Evolutionary conservation across 2,888 invertebrate species (phyloP).

Genomic region (Boloria selene): DNA sequence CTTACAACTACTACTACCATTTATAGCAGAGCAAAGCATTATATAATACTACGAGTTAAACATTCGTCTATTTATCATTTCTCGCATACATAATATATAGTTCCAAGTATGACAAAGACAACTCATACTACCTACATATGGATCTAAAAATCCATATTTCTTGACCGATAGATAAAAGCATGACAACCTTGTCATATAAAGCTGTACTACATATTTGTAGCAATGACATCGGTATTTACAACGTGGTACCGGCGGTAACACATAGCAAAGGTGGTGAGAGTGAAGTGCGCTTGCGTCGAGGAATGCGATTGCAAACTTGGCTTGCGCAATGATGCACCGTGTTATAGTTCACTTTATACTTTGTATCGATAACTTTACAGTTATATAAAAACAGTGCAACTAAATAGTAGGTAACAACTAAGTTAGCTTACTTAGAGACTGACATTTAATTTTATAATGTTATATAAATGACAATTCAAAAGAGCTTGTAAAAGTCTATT

Average conservation of each 20-base stretch:
- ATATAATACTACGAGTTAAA: no score
- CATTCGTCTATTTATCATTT: no score
- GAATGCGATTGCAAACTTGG: constrained; percentile 2
- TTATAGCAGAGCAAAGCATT: no score
- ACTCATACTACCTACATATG: not conserved
- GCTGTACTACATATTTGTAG: not conserved
- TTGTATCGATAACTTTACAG: not conserved
- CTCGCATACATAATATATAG: no score
- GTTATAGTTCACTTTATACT: not conserved
- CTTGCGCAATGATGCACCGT: constrained; percentile 23
- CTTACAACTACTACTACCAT: no score
- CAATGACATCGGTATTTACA: not conserved
- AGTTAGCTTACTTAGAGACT: no score
- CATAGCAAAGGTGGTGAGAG: constrained; percentile 25
- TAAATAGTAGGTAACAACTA: no score
- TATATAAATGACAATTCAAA: no score
- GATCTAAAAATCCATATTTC: not conserved
- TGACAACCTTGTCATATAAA: constrained; percentile 5
- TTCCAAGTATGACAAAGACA: no score
- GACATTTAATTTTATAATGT: no score
- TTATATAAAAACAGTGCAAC: not conserved
- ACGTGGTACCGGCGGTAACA: constrained; percentile 18
- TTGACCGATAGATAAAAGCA: constrained; percentile 1
- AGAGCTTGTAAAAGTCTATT: no score
- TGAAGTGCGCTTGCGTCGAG: constrained; percentile 23